phyloP scores from a whole-genome alignment of 2,888 invertebrate genomes.

The Cerceris ruficornis region DNA sequence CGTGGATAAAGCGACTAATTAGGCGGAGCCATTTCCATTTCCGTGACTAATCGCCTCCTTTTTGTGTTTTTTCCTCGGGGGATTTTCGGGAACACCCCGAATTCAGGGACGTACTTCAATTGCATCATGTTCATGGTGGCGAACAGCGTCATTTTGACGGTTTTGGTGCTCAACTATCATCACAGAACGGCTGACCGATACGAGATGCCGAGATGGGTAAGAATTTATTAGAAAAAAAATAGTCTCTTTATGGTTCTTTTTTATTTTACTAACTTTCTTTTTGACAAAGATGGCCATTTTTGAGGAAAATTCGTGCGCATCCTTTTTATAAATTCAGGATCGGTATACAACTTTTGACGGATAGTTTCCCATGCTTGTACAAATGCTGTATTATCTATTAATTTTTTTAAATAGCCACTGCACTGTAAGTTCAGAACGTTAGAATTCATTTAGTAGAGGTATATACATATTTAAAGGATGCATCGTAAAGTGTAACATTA shows the following conservation, averaged over 20 bases:
- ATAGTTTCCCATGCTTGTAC: no score
- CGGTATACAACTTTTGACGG: no score
- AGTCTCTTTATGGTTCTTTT: not conserved
- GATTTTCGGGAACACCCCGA: conserved; percentile 72
- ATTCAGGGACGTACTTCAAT: conserved; percentile 98
- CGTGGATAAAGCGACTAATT: conserved; percentile 29
- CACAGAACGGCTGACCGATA: conserved; percentile 98
- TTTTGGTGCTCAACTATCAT: conserved; percentile 98
- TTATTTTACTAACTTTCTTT: no score
- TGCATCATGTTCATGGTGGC: conserved; percentile 99
- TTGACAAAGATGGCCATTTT: no score
- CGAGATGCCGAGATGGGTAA: conserved; percentile 98
- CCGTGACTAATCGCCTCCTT: conserved; percentile 77
- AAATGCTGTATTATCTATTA: no score
- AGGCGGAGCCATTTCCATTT: conserved; percentile 52
- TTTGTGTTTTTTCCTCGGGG: conserved; percentile 71
- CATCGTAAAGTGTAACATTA: no score
- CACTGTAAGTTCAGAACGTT: no score
- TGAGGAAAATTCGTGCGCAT: no score
- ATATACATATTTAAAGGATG: no score
- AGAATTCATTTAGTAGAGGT: no score
- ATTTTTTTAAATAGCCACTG: no score
- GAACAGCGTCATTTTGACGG: conserved; percentile 97
- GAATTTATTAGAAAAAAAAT: conserved; percentile 73
- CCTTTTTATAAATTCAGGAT: no score